A percentile compares a stretch with the other conserved stretches of the same genome.
phyloP scores from a whole-genome alignment of 2,113 vertebrate species.

The Lipotes vexillifer region DNA sequence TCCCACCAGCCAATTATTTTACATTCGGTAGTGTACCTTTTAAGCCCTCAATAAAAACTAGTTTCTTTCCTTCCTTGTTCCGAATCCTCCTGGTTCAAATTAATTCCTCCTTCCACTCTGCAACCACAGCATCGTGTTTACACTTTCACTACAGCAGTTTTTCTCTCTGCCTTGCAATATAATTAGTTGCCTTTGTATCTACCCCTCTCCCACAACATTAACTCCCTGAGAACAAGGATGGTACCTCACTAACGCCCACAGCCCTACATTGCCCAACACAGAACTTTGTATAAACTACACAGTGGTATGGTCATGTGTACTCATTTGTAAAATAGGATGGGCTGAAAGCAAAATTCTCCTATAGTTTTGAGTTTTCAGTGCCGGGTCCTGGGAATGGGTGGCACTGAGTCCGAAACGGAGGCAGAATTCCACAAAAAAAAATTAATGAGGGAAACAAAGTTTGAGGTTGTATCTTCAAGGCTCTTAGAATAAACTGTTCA shows the following conservation, averaged over 20 bases:
- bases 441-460: not conserved
- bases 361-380: not conserved
- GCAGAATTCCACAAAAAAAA: not conserved
- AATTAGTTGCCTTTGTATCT: conserved; percentile 6
- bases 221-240: not conserved
- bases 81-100: not conserved
- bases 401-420: not conserved
- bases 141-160: conserved; percentile 6
- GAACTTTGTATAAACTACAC: not conserved
- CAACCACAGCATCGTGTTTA: conserved; percentile 4
- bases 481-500: not conserved
- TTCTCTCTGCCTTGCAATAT: not conserved
- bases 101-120: not conserved
- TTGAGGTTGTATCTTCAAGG: not conserved
- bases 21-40: not conserved
- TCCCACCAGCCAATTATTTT: too few relatives aligned
- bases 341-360: not conserved
- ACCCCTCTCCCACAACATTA: not conserved
- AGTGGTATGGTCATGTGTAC: rapidly evolving
- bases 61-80: not conserved
- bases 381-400: not conserved
- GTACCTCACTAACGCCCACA: not conserved
- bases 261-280: not conserved
- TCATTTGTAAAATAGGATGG: not conserved
- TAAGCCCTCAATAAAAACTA: not conserved